Percentiles rank a stretch among this genome's conserved stretches.
Evolutionary conservation across 2,797 vertebrate species (phyloP).

Genomic region (Sarcophilus harrisii): DNA sequence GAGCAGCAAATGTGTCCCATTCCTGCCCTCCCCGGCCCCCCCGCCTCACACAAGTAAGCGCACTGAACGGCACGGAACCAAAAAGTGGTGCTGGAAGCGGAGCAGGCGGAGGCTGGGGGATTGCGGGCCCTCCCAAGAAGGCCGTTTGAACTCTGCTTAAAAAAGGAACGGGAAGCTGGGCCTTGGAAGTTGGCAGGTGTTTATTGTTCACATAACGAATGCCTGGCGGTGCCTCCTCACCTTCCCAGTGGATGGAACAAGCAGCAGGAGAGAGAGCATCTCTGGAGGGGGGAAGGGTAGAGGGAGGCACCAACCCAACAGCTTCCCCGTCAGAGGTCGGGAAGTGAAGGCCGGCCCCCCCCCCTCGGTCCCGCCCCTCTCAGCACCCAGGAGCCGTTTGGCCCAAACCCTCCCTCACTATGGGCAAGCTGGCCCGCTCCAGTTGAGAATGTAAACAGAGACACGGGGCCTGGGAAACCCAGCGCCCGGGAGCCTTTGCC

Average conservation of each 20-base stretch:
- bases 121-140: neutral
- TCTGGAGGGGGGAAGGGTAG: neutral
- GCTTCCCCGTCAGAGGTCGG: neutral
- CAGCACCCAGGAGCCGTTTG: accelerated
- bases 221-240: neutral
- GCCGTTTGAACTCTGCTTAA: neutral
- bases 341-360: neutral
- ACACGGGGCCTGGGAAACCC: neutral
- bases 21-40: neutral
- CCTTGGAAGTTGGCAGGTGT: neutral
- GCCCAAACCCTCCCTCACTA: neutral
- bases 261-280: neutral
- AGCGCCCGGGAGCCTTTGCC: neutral
- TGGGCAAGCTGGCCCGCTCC: neutral
- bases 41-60: neutral
- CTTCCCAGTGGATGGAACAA: neutral
- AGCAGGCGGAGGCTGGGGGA: neutral
- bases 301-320: neutral
- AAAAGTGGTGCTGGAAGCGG: neutral
- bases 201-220: neutral
- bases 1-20: neutral
- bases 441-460: neutral
- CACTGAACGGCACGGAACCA: neutral
- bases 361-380: neutral
- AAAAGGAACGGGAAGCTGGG: neutral